A percentile compares a stretch with the other conserved stretches of the same genome.
Evolutionary conservation across 2,113 vertebrate species (phyloP).

Genomic region (Dipodomys spectabilis): DNA sequence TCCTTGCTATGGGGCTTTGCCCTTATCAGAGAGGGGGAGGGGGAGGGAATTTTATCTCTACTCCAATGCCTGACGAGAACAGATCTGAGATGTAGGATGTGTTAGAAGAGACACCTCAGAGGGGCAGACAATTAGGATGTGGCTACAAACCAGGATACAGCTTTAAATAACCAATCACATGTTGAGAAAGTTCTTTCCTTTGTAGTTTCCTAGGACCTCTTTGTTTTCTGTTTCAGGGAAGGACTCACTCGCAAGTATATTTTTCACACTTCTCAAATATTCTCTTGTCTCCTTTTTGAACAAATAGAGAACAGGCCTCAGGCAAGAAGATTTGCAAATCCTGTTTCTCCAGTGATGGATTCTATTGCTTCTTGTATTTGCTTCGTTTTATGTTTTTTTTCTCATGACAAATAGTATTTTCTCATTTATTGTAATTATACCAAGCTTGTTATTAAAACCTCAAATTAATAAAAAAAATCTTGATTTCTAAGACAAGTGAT

Average conservation of each 20-base stretch:
- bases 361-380: background rate
- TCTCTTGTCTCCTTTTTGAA: background rate
- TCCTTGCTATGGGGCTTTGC: background rate
- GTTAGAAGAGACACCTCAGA: background rate
- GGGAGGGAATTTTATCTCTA: background rate
- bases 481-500: background rate
- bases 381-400: constrained; percentile 1
- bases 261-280: background rate
- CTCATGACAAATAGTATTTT: background rate
- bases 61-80: background rate
- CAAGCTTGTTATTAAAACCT: background rate
- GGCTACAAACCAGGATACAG: background rate
- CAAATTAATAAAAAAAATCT: background rate
- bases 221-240: background rate
- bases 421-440: background rate
- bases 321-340: background rate
- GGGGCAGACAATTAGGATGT: background rate
- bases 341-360: background rate
- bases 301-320: background rate
- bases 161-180: background rate
- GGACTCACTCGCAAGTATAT: background rate
- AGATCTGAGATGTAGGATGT: background rate
- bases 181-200: background rate
- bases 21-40: background rate
- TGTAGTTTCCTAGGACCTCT: background rate